Conservation (phyloP, 1,140 invertebrate species). For the Sminthurinus signatus region DNA sequence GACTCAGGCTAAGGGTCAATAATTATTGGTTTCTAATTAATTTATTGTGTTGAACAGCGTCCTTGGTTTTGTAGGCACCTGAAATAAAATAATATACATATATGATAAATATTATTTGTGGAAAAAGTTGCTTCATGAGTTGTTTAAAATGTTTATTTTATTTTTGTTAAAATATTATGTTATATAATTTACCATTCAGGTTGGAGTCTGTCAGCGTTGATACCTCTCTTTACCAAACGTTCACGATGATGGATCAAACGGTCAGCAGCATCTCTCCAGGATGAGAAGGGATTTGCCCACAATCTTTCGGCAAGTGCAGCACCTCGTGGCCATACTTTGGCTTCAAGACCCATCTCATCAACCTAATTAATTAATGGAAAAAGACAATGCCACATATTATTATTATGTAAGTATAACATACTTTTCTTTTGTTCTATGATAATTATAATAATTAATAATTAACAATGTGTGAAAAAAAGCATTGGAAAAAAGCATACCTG, state of each 20-base stretch:
- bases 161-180: too few species aligned
- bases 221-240: conserved; percentile 43
- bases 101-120: too few species aligned
- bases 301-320: conserved; percentile 45
- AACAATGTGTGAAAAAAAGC: too few species aligned
- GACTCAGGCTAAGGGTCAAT: too few species aligned
- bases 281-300: conserved; percentile 44
- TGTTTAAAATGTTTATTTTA: too few species aligned
- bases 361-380: conserved; percentile 18
- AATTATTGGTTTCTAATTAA: too few species aligned
- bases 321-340: conserved; percentile 42
- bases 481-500: conserved; percentile 31
- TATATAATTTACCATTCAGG: conserved; percentile 44
- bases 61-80: conserved; percentile 44
- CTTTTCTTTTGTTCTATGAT: too few species aligned
- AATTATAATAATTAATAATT: too few species aligned
- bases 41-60: conserved; percentile 41
- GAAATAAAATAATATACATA: too few species aligned
- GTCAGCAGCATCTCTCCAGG: conserved; percentile 43
- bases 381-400: too few species aligned
- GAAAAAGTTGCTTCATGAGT: too few species aligned
- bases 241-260: conserved; percentile 44
- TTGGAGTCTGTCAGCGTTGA: conserved; percentile 44
- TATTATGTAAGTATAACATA: too few species aligned
- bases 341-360: conserved; percentile 41